phyloP scores from a whole-genome alignment of 1,140 invertebrate genomes.

The Drosophila miranda region DNA sequence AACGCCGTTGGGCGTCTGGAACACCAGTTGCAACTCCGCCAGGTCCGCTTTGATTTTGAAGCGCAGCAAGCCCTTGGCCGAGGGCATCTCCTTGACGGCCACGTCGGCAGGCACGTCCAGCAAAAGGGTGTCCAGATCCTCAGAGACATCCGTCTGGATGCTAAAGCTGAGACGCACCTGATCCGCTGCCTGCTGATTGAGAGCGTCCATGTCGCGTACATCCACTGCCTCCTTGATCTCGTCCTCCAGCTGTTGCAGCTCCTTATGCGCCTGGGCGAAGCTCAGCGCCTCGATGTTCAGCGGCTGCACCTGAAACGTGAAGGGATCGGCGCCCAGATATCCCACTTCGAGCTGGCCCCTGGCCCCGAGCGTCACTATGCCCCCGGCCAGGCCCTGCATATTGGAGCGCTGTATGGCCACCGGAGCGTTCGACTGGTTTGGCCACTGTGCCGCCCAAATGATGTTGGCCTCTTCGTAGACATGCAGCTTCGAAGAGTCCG shows the following conservation, averaged over 20 bases:
- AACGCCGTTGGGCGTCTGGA: constrained; percentile 56
- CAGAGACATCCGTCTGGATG: constrained; percentile 44
- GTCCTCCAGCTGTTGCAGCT: constrained; percentile 78
- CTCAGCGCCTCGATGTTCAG: constrained; percentile 67
- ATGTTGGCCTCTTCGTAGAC: constrained; percentile 88
- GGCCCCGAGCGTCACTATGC: constrained; percentile 65
- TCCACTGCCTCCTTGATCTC: constrained; percentile 80
- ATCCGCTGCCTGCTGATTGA: constrained; percentile 70
- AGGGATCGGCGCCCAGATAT: constrained; percentile 77
- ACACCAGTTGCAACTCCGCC: constrained; percentile 67
- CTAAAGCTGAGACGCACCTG: constrained; percentile 68
- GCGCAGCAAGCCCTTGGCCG: constrained; percentile 59
- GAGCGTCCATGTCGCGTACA: constrained; percentile 67
- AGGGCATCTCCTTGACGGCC: constrained; percentile 66
- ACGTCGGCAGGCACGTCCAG: constrained; percentile 73
- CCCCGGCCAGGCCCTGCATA: constrained; percentile 66
- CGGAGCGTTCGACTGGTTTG: constrained; percentile 58
- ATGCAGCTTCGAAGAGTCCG: constrained; percentile 85
- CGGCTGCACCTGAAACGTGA: constrained; percentile 74
- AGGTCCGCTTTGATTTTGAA: constrained; percentile 56
- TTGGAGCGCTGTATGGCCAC: constrained; percentile 79
- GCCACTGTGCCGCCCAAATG: constrained; percentile 89
- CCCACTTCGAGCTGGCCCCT: constrained; percentile 67
- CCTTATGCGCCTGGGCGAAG: constrained; percentile 73
- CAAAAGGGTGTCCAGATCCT: constrained; percentile 67